These are phyloP conservation scores for Esox niger DNA, from an alignment of 2,113 vertebrate species.

Conservation along the genomic window DNA sequence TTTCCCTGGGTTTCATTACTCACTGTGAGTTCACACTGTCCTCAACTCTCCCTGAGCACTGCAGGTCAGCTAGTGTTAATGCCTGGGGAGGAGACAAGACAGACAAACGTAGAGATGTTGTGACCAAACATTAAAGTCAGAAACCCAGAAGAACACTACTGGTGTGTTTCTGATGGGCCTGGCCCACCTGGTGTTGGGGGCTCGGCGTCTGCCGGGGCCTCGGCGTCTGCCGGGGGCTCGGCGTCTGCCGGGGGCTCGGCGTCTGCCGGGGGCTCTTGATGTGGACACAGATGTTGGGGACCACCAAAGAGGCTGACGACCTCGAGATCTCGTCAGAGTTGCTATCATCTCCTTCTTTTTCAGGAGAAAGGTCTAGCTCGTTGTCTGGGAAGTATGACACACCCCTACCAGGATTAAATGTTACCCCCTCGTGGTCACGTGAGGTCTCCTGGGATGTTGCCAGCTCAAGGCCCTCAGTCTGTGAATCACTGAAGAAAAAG, in stretches of 20 bases:
- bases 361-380: slow-evolving; percentile 31
- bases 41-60: slow-evolving; percentile 25
- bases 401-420: slow-evolving; percentile 27
- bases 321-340: neutral
- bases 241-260: too few relatives aligned
- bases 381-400: slow-evolving; percentile 6
- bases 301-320: neutral
- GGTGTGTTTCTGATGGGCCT: too few relatives aligned
- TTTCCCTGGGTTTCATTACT: slow-evolving; percentile 41
- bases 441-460: slow-evolving; percentile 14
- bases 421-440: slow-evolving; percentile 22
- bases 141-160: too few relatives aligned
- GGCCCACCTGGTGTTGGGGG: neutral
- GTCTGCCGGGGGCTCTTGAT: too few relatives aligned
- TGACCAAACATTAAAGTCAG: too few relatives aligned
- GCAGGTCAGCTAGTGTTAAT: slow-evolving; percentile 64
- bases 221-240: neutral
- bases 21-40: slow-evolving; percentile 46
- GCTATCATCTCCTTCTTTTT: slow-evolving; percentile 48
- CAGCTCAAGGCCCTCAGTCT: slow-evolving; percentile 43
- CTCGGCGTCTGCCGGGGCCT: neutral
- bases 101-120: neutral
- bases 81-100: slow-evolving; percentile 40
- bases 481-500: slow-evolving; percentile 38
- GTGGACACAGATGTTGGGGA: neutral